A percentile compares a stretch with the other conserved stretches of the same genome.
Conservation (phyloP, 2,888 invertebrate genomes). For the Leucoptera coffeella region DNA sequence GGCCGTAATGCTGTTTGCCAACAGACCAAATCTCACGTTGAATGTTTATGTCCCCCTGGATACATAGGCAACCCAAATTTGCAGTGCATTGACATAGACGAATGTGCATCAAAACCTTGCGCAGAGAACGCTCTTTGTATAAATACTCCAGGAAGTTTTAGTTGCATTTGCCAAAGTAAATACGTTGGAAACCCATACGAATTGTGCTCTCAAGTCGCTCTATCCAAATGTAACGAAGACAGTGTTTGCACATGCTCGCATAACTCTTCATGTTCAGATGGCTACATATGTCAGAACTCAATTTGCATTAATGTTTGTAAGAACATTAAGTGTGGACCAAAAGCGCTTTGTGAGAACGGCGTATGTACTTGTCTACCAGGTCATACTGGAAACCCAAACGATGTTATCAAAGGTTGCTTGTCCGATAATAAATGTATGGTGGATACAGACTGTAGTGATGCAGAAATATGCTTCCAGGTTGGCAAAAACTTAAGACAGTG, state of each 20-base stretch:
- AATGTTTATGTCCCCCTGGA: slow-evolving; percentile 78
- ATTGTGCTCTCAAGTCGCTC: slow-evolving; percentile 67
- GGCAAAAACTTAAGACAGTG: slow-evolving; percentile 75
- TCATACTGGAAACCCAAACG: slow-evolving; percentile 68
- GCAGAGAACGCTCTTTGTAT: slow-evolving; percentile 84
- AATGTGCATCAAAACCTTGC: slow-evolving; percentile 73
- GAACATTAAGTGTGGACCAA: slow-evolving; percentile 70
- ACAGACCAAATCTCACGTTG: slow-evolving; percentile 65
- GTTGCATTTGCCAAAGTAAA: slow-evolving; percentile 81
- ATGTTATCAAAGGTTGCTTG: slow-evolving; percentile 64
- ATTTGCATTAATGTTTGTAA: slow-evolving; percentile 74
- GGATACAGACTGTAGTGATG: slow-evolving; percentile 74
- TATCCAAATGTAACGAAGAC: slow-evolving; percentile 65
- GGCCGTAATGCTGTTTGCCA: slow-evolving; percentile 76
- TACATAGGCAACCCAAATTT: slow-evolving; percentile 84
- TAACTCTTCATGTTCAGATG: slow-evolving; percentile 68
- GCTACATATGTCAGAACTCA: slow-evolving; percentile 67
- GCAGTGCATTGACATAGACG: slow-evolving; percentile 77
- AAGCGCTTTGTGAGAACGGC: slow-evolving; percentile 75
- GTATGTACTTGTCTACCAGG: slow-evolving; percentile 76
- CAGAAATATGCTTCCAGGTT: slow-evolving; percentile 84
- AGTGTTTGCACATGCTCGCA: slow-evolving; percentile 64
- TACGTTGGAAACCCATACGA: slow-evolving; percentile 84
- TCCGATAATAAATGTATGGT: slow-evolving; percentile 71
- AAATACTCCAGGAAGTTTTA: slow-evolving; percentile 82